A percentile compares a stretch with the other conserved stretches of the same genome.
phyloP scores from a whole-genome alignment of 2,797 vertebrate genomes.

The Galaxias olidus region DNA sequence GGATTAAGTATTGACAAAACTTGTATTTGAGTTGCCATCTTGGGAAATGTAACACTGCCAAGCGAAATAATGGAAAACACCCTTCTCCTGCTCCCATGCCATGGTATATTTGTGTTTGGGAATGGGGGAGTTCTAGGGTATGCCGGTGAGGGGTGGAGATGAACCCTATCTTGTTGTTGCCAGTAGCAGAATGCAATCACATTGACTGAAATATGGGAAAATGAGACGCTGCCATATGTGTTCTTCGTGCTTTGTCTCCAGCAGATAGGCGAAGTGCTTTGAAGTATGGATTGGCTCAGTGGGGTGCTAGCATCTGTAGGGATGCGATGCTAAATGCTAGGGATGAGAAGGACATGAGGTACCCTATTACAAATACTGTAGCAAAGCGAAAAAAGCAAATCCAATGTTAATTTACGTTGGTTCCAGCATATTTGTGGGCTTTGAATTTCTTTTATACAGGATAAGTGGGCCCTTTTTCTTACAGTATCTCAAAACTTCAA shows the following conservation, averaged over 20 bases:
- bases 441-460: conserved; percentile 96
- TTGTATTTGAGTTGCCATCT: conserved; percentile 4
- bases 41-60: conserved; percentile 3
- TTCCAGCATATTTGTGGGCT: conserved; percentile 98
- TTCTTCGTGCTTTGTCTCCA: conserved; percentile 92
- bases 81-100: conserved; percentile 21
- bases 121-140: conserved; percentile 25
- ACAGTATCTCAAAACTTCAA: conserved; percentile 98
- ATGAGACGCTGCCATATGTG: conserved; percentile 89
- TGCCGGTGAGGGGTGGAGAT: conserved; percentile 63
- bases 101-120: conserved; percentile 39
- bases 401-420: conserved; percentile 99
- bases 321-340: conserved; percentile 88
- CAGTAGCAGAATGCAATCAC: conserved; percentile 79
- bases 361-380: conserved; percentile 91
- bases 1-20: no score
- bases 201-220: conserved; percentile 89
- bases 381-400: conserved; percentile 86
- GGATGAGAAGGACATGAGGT: conserved; percentile 85
- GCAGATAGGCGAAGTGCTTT: conserved; percentile 92
- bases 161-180: conserved; percentile 75
- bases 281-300: conserved; percentile 94
- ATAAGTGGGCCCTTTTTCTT: conserved; percentile 96
- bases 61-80: conserved; percentile 28
- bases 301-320: conserved; percentile 87